These are phyloP conservation scores for Uloborus plumipes DNA, from an alignment of 2,888 invertebrate genomes.

Conservation along the genomic window DNA sequence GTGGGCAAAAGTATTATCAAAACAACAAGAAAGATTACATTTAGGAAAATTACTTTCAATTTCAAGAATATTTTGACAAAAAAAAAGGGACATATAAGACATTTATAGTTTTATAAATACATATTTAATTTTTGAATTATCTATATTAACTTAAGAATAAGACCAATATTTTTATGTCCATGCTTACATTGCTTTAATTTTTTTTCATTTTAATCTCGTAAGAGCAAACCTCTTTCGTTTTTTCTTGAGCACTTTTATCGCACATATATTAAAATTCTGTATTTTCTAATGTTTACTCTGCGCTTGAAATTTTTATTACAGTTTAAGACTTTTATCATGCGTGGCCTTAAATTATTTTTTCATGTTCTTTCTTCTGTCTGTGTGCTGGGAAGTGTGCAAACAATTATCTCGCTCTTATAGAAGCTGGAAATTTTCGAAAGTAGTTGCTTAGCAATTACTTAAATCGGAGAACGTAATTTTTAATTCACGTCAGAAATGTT, in stretches of 20 bases:
- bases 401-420: constrained; percentile 2
- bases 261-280: not conserved
- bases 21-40: too few species aligned
- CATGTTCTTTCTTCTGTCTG: not conserved
- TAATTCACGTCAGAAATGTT: not conserved
- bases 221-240: not conserved
- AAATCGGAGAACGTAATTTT: constrained; percentile 3
- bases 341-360: not conserved
- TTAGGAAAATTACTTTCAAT: too few species aligned
- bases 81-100: too few species aligned
- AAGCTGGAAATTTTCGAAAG: not conserved
- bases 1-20: too few species aligned
- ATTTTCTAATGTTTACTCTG: not conserved
- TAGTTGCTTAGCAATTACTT: constrained; percentile 2
- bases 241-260: not conserved
- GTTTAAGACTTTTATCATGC: constrained; percentile 8
- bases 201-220: too few species aligned
- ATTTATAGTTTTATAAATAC: too few species aligned
- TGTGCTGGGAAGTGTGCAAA: not conserved
- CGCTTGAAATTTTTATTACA: constrained; percentile 6
- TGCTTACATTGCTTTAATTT: too few species aligned
- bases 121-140: too few species aligned
- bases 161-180: too few species aligned
- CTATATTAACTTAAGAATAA: too few species aligned
- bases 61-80: too few species aligned